Base-by-base conservation (phyloP, 2,888 invertebrate species). In the Drosophila multiciliata region DNA sequence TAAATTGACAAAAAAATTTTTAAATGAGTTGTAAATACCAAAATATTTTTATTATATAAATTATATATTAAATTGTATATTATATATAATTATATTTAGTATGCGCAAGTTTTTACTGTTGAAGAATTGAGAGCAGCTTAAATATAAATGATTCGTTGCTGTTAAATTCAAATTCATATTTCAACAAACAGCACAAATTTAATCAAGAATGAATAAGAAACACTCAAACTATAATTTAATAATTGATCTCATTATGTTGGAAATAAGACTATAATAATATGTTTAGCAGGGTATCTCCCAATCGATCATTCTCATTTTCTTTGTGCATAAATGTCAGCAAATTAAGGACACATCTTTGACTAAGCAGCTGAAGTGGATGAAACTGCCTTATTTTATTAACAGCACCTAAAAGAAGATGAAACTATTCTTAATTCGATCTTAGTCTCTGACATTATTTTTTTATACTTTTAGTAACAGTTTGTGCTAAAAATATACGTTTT, bases 291-390 rank as follows among this genome's bases (percentile, higher is more conserved):
- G 23, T 45, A 45, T 45, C 23, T 15, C 8, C 15, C 7, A 45
- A 15, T 23, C 8, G 4, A 4, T 1, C 45, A 45, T 8, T 4
- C 45, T 2, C 8, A 15, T 12, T 8, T 23, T 1, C 1, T 33
- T 33, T 42, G 11, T 9, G 7, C 32, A 38, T 33, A 11, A 32
- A 52, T 62, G 63, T 55, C 33, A 42, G 52, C 58, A 49, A 66
- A 77, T 66, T 77, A 77, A 72, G 73, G 73, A 59, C 26, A 4
- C 29, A 38, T 59, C 66, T 59, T 49, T 67, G 40, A 52, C 33
- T 38, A 48, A 36, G 9, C n/a, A 15, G 48, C 17, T 49, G 17
- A 17, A 26, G 6, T 9, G 26, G 29, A 6, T 6, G 49, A 29
- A 49, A 26, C 26, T 29, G 26, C 5, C 26, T 49, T 26, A 17